Percentiles rank a stretch among this genome's conserved stretches.
phyloP scores from a whole-genome alignment of 2,797 vertebrate genomes.

The Austrolebias charrua region DNA sequence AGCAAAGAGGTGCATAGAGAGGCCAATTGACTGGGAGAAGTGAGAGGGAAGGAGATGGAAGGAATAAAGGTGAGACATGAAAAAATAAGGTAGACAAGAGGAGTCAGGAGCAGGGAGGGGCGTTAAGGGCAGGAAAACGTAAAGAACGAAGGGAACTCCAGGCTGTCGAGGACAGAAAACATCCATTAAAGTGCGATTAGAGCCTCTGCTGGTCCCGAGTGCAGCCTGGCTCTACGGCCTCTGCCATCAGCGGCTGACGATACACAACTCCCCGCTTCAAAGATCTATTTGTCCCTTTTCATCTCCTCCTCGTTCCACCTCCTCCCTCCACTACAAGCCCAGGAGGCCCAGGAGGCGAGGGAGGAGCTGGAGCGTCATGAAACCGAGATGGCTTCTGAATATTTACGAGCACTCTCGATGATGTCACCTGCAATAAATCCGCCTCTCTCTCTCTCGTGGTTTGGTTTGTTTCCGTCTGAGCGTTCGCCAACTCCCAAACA shows the following conservation, averaged over 20 bases:
- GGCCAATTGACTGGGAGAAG: slow-evolving; percentile 11
- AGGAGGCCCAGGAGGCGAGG: slow-evolving; percentile 9
- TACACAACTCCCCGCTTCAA: slow-evolving; percentile 58
- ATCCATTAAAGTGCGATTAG: slow-evolving; percentile 59
- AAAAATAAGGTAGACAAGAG: neutral
- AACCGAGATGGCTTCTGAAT: slow-evolving; percentile 16
- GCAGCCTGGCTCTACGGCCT: slow-evolving; percentile 48
- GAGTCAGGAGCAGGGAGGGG: neutral
- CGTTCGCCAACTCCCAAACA: neutral
- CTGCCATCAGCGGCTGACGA: slow-evolving; percentile 49
- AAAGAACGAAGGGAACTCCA: slow-evolving; percentile 2
- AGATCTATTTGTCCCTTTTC: slow-evolving; percentile 72
- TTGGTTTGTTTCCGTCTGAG: neutral
- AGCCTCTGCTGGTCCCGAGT: slow-evolving; percentile 33
- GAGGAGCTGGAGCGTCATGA: slow-evolving; percentile 13
- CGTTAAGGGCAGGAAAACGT: neutral
- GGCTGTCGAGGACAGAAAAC: slow-evolving; percentile 34
- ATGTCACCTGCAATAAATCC: slow-evolving; percentile 50
- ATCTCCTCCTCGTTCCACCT: slow-evolving; percentile 59
- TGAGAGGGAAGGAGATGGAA: neutral
- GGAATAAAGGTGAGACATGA: neutral
- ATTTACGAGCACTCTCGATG: slow-evolving; percentile 49
- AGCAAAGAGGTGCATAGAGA: slow-evolving; percentile 8
- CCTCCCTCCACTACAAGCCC: slow-evolving; percentile 14
- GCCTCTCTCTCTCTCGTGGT: neutral